phyloP scores from a whole-genome alignment of 2,113 vertebrate species.

The Pristiophorus japonicus region DNA sequence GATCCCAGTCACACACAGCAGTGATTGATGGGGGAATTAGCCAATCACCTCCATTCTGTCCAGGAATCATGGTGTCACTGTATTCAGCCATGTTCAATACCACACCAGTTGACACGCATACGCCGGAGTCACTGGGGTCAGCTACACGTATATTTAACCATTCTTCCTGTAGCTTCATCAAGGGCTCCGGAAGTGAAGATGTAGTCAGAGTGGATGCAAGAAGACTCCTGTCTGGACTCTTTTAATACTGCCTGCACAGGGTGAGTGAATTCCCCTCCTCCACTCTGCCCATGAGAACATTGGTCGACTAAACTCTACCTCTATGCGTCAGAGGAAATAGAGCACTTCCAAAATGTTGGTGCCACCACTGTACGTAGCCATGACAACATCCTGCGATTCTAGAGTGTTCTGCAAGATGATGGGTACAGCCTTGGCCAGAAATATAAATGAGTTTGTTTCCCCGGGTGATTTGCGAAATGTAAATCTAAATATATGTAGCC shows the following conservation, averaged over 20 bases:
- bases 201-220: neutral
- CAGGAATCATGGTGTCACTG: neutral
- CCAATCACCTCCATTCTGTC: neutral
- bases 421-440: neutral
- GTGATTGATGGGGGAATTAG: neutral
- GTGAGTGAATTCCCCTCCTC: too few species aligned
- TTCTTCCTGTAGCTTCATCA: neutral
- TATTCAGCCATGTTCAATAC: neutral
- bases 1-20: neutral
- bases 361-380: neutral
- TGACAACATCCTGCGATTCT: neutral
- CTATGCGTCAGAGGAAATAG: too few species aligned
- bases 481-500: neutral
- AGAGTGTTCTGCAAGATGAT: neutral
- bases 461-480: neutral
- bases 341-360: neutral
- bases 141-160: neutral
- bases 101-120: neutral
- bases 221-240: neutral
- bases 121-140: neutral
- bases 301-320: too few species aligned
- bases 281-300: too few species aligned
- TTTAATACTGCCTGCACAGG: too few species aligned
- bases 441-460: neutral
- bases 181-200: neutral